Evolutionary conservation across 2,797 vertebrate genomes (phyloP).

Genomic region (Echiichthys vipera): DNA sequence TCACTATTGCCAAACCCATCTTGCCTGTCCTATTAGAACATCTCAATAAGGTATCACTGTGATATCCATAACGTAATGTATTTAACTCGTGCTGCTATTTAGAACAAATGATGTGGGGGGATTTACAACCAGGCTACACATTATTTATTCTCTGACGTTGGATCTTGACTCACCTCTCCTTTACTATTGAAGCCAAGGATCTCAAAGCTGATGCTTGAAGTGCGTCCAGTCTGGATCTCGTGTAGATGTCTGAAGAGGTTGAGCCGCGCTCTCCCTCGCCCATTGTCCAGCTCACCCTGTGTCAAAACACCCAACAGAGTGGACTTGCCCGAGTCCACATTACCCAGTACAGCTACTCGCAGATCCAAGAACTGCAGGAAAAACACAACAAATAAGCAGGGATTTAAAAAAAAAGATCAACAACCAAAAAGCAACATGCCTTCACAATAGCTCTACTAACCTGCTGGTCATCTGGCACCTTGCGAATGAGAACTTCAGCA

Average conservation of each 20-base stretch:
- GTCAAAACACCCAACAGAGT: slow-evolving; percentile 96
- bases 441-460: slow-evolving; percentile 70
- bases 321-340: slow-evolving; percentile 97
- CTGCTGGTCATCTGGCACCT: slow-evolving; percentile 98
- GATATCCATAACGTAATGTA: neutral
- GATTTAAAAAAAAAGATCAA: neutral
- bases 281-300: slow-evolving; percentile 97
- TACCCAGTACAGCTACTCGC: slow-evolving; percentile 95
- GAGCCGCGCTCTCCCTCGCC: slow-evolving; percentile 93
- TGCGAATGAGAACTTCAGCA: slow-evolving; percentile 95
- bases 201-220: slow-evolving; percentile 98
- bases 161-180: slow-evolving; percentile 89
- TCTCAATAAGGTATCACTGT: neutral
- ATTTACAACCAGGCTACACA: neutral
- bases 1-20: neutral
- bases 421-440: neutral
- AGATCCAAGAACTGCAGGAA: slow-evolving; percentile 90
- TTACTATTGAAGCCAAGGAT: slow-evolving; percentile 99
- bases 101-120: neutral
- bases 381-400: slow-evolving; percentile 3
- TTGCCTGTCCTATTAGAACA: neutral
- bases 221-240: slow-evolving; percentile 97
- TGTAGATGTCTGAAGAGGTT: slow-evolving; percentile 98
- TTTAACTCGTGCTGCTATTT: neutral
- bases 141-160: neutral